Evolutionary conservation across 1,140 invertebrate genomes (phyloP).

Genomic region (Calosoma granatense): DNA sequence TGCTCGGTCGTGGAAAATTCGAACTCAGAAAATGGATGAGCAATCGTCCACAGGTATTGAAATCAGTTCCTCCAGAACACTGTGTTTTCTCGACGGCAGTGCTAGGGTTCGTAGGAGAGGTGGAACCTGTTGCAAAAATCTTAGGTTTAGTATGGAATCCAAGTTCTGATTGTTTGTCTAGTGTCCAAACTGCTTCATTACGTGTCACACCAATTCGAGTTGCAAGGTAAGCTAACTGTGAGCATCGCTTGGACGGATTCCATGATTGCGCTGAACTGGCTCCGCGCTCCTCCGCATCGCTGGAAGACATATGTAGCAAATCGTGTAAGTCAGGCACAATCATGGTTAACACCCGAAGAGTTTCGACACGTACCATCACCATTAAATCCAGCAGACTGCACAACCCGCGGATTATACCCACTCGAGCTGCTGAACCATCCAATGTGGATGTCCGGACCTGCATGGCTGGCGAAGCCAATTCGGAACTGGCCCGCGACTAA

Average conservation of each 20-base stretch:
- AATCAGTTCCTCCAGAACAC: too few species aligned
- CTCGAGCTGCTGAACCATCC: conserved; percentile 17
- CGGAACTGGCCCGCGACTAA: background rate
- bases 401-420: conserved; percentile 18
- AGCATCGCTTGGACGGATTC: conserved; percentile 23
- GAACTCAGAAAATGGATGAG: too few species aligned
- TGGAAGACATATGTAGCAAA: conserved; percentile 26
- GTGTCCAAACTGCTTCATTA: conserved; percentile 16
- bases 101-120: too few species aligned
- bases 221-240: background rate
- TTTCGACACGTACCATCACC: conserved; percentile 14
- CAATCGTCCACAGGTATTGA: too few species aligned
- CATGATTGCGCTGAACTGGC: conserved; percentile 23
- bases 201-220: background rate
- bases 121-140: background rate
- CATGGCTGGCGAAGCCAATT: background rate
- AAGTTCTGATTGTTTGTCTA: conserved; percentile 3
- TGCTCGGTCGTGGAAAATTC: too few species aligned
- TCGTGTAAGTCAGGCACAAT: conserved; percentile 26
- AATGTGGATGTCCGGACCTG: conserved; percentile 29
- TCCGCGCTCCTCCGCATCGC: conserved; percentile 15
- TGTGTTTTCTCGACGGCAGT: too few species aligned
- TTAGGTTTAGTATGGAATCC: background rate
- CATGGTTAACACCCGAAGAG: conserved; percentile 19
- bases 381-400: conserved; percentile 25